Conservation (phyloP, 2,113 vertebrate species). For the Ifrita kowaldi region DNA sequence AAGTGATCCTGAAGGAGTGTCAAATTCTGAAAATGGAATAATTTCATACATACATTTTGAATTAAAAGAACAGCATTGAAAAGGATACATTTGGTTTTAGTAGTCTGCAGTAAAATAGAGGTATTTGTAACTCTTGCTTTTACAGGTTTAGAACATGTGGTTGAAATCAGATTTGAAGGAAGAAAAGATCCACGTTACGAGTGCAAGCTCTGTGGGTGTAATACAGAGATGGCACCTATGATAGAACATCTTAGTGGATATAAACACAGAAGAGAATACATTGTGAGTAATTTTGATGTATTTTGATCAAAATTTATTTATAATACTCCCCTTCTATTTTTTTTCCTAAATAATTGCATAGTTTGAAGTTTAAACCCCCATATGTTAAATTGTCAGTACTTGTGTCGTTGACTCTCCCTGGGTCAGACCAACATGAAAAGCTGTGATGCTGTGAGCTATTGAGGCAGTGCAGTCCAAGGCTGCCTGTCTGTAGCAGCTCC, state of each 20-base stretch:
- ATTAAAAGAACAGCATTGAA: not conserved
- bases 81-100: not conserved
- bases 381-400: not conserved
- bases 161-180: conserved; percentile 54
- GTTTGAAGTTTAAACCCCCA: not conserved
- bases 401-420: not conserved
- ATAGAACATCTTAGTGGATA: conserved; percentile 61
- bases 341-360: not conserved
- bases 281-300: conserved; percentile 14
- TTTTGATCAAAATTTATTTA: not conserved
- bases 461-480: not conserved
- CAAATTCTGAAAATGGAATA: not conserved
- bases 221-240: conserved; percentile 46
- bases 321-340: not conserved
- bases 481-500: not conserved
- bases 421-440: not conserved
- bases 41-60: not conserved
- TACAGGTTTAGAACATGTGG: conserved; percentile 56
- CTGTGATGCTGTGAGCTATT: not conserved
- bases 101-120: not conserved
- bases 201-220: conserved; percentile 46
- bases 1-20: not conserved
- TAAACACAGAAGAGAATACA: conserved; percentile 57
- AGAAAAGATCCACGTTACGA: conserved; percentile 20
- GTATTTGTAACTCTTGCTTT: not conserved